Evolutionary conservation across 2,797 vertebrate genomes (phyloP).

Genomic region (Macrochelys suwanniensis): DNA sequence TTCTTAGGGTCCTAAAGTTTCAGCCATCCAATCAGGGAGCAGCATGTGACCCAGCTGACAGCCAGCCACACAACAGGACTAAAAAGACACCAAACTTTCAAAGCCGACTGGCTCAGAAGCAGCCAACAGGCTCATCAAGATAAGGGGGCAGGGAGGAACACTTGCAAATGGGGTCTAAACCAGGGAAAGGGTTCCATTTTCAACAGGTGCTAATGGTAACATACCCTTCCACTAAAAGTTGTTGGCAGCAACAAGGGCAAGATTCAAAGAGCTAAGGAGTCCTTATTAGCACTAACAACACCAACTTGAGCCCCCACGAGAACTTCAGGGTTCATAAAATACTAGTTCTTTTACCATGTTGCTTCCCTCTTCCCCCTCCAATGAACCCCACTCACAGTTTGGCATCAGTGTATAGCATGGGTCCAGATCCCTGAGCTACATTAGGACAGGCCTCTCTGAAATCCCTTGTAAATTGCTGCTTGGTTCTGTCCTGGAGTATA

Average conservation of each 20-base stretch:
- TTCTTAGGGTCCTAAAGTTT: background rate
- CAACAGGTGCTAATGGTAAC: too few relatives aligned
- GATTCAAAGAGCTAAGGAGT: background rate
- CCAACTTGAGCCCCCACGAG: background rate
- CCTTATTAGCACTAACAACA: background rate
- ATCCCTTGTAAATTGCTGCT: fast-evolving
- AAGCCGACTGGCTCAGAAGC: background rate
- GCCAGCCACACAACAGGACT: background rate
- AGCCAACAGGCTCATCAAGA: background rate
- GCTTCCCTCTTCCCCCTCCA: background rate
- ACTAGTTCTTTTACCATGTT: too few relatives aligned
- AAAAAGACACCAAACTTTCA: background rate
- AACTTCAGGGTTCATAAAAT: background rate
- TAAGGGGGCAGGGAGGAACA: background rate
- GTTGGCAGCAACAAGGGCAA: background rate
- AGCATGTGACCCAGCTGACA: background rate
- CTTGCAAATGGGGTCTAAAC: background rate
- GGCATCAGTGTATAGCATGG: fast-evolving
- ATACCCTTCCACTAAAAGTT: background rate
- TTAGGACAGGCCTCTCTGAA: fast-evolving
- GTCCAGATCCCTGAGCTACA: background rate
- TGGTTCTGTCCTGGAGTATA: fast-evolving
- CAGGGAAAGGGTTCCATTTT: background rate
- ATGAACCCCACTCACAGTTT: background rate
- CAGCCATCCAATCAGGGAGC: background rate